A percentile compares a stretch with the other conserved stretches of the same genome.
These are phyloP conservation scores for Corydoras sp. DNA, from an alignment of 2,113 vertebrate genomes.

Conservation along the genomic window DNA sequence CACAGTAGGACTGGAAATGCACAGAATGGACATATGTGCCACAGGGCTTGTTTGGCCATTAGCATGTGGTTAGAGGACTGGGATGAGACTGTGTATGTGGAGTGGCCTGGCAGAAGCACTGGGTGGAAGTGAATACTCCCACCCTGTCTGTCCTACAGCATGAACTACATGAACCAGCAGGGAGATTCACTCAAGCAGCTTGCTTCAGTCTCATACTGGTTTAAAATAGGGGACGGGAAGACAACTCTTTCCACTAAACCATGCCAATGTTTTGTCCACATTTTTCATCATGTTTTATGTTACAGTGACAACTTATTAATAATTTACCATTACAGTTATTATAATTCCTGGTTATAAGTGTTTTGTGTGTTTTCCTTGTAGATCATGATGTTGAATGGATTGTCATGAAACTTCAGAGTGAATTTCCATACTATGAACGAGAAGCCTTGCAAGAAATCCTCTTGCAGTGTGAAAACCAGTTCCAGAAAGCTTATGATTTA, in stretches of 20 bases:
- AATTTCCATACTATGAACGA: conserved; percentile 47
- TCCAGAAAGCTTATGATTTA: conserved; percentile 46
- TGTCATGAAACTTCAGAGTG: conserved; percentile 52
- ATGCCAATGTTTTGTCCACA: too few relatives aligned
- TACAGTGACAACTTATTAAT: background rate
- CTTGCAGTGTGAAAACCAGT: conserved; percentile 53
- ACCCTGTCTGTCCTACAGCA: conserved; percentile 38
- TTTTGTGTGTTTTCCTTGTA: conserved; percentile 42
- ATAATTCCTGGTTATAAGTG: too few relatives aligned
- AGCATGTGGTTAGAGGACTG: conserved; percentile 36
- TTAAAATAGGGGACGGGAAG: background rate
- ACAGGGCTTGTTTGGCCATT: conserved; percentile 32
- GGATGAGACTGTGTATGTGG: conserved; percentile 32
- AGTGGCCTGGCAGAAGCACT: conserved; percentile 33
- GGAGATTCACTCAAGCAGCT: conserved; percentile 29
- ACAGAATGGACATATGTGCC: conserved; percentile 29
- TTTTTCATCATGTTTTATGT: background rate
- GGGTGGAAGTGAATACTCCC: conserved; percentile 34
- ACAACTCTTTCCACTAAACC: background rate
- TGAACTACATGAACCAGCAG: conserved; percentile 39
- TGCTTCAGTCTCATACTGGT: conserved; percentile 2
- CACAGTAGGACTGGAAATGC: conserved; percentile 11
- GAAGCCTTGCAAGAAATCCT: conserved; percentile 56
- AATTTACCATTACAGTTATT: too few relatives aligned
- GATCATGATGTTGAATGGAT: conserved; percentile 44